Base-by-base conservation (phyloP, 2,113 vertebrate genomes). In the Theropithecus gelada region DNA sequence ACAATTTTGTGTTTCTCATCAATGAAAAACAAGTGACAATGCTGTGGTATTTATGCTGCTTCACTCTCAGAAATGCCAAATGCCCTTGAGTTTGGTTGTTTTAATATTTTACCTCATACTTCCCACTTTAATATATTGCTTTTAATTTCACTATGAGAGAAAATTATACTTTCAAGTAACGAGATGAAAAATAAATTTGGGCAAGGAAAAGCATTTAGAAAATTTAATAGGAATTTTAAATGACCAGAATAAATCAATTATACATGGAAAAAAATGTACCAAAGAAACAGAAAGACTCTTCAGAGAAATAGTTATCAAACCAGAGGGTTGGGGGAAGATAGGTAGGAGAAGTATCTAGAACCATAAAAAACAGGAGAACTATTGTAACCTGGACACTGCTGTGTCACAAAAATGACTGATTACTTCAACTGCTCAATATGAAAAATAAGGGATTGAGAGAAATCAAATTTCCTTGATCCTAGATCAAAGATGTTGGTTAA, bases 91-190 rank as follows among this genome's bases (percentile, higher is more conserved):
- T 43, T 59, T 17, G 27, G 55, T 87, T 48, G 40, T 81, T 61
- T 45, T 88, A 78, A 50, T 55, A 13, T 30, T 79, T 95, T 43
- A 38, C 38, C 8, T 88, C 52, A 38, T 38, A 72, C 20, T 59
- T 23, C 40, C 32, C 43, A 57, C 35, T 75, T 93, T 45, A 83
- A 45, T 73, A 35, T 75, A 79, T 57, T 11, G 40, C 18, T 85
- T 90, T 92, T 80, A 45, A 76, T 88, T 88, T 93, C 59, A 90
- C 38, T 30, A 35, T 27, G 43, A 70, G 3, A 40, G 2, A 84
- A 93, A 93, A 92, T 70, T 57, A 73, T 73, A 79, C 79, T 91
- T 88, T 83, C 25, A 91, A 76, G 81, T 75, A 48, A 35, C 52
- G 20, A 79, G 7, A 75, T 76, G 13, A 73, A 64, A 61, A 88